Evolutionary conservation across 2,888 invertebrate genomes (phyloP), one percentile per base, ranked within the genome.

Genomic region (Macrosiphum euphorbiae): DNA sequence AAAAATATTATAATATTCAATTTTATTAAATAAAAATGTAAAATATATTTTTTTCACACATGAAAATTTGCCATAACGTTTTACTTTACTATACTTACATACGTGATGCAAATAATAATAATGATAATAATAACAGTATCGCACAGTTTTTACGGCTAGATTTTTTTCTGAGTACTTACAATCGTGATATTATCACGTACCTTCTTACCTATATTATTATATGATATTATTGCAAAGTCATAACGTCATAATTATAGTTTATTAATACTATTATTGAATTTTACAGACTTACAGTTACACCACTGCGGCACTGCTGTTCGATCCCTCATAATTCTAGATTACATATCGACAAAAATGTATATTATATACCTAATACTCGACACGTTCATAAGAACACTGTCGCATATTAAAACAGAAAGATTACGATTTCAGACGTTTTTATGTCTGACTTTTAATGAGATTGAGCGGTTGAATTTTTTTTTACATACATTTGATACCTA

Each of bases 1-100:
- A 67, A n/a, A n/a, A 78, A 20, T 35, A 78, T 20, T 20, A 78
- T 78, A 78, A 91, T 84, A n/a, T 41, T 78, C 28, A 78, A 55
- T 84, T 91, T 91, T 91, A 91, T 91, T 84, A 44, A 91, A 90
- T 90, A 90, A 78, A 90, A 91, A 28, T 52, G 84, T 52, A 41
- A 44, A 52, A 44, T 52, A 28, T 55, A 52, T 84, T 84, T 90
- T 90, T 50, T 88, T 52, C 35, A 24, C 44, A 55, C 84, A 55
- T 41, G 91, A 84, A 91, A 84, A 28, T 91, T 84, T 41, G 41
- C 11, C 10, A 52, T 84, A 91, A 91, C 41, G 41, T 84, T 52
- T 41, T 44, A 28, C 91, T 78, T 35, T 35, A 78, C 78, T 35
- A 78, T 16, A 78, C 35, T 26, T 50, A 8, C 35, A 67, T n/a